Percentiles rank a stretch among this genome's conserved stretches.
Evolutionary conservation across 2,888 invertebrate species (phyloP).

Genomic region (Serrognathus titanus): DNA sequence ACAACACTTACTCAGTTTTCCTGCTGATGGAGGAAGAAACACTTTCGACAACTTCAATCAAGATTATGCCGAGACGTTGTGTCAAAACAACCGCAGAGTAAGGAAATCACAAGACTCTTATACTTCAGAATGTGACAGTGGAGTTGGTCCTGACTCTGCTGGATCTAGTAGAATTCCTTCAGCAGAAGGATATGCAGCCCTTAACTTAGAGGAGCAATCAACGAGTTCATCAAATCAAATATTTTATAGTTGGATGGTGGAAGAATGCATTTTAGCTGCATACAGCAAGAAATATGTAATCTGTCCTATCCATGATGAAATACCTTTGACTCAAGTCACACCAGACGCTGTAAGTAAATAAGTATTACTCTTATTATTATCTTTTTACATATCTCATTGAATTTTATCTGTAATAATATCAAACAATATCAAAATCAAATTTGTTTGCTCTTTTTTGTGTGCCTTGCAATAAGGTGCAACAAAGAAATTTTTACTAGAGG

Average conservation of each 20-base stretch:
- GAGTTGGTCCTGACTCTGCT: slow-evolving; percentile 77
- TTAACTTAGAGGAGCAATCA: slow-evolving; percentile 42
- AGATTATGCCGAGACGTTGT: slow-evolving; percentile 14
- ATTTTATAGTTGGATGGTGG: slow-evolving; percentile 85
- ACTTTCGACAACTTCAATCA: slow-evolving; percentile 21
- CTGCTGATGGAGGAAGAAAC: slow-evolving; percentile 27
- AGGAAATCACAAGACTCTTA: slow-evolving; percentile 67
- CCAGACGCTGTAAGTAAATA: slow-evolving; percentile 75
- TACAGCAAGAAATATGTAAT: slow-evolving; percentile 67
- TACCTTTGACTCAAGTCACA: slow-evolving; percentile 75
- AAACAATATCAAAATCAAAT: too few species aligned
- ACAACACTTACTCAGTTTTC: slow-evolving; percentile 32
- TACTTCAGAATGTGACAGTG: slow-evolving; percentile 82
- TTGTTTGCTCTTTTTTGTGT: too few species aligned
- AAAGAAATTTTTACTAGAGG: too few species aligned
- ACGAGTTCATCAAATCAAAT: slow-evolving; percentile 30
- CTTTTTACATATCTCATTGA: too few species aligned
- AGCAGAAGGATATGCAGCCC: slow-evolving; percentile 68
- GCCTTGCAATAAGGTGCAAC: too few species aligned
- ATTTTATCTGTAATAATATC: too few species aligned
- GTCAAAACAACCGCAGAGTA: slow-evolving; percentile 35
- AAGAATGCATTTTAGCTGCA: slow-evolving; percentile 90
- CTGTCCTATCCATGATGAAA: slow-evolving; percentile 79
- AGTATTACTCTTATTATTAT: too few species aligned
- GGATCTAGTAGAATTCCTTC: slow-evolving; percentile 81